These are phyloP conservation scores for Falco biarmicus DNA, from an alignment of 2,797 vertebrate species.

Conservation along the genomic window DNA sequence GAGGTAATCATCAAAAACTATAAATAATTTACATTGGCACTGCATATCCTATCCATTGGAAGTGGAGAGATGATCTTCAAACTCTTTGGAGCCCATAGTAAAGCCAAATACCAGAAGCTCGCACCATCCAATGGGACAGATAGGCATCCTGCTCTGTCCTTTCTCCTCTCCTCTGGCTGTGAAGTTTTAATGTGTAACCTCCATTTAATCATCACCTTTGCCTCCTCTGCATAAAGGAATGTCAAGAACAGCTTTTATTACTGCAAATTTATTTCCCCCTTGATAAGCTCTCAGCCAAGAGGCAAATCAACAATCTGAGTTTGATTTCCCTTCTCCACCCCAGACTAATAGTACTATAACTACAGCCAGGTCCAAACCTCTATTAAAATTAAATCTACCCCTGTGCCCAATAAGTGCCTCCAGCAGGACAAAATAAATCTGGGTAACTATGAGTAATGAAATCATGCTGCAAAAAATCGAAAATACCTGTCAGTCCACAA, in stretches of 20 bases:
- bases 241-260: slow-evolving; percentile 57
- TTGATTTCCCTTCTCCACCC: slow-evolving; percentile 52
- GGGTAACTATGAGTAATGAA: slow-evolving; percentile 56
- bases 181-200: slow-evolving; percentile 26
- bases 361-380: slow-evolving; percentile 51
- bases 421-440: slow-evolving; percentile 68
- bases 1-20: background rate
- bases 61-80: background rate
- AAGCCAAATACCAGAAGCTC: background rate
- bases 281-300: slow-evolving; percentile 59
- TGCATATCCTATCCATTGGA: background rate
- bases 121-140: background rate
- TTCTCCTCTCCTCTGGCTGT: background rate
- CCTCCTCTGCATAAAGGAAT: slow-evolving; percentile 28
- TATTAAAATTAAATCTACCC: slow-evolving; percentile 62
- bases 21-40: slow-evolving; percentile 10
- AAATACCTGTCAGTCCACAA: slow-evolving; percentile 60
- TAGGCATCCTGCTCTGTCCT: background rate
- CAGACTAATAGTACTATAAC: slow-evolving; percentile 53
- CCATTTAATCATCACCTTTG: slow-evolving; percentile 60
- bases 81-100: background rate
- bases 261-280: slow-evolving; percentile 54
- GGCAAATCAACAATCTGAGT: slow-evolving; percentile 47
- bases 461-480: slow-evolving; percentile 36
- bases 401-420: slow-evolving; percentile 45